Percentiles rank a stretch among this genome's conserved stretches.
phyloP scores from a whole-genome alignment of 2,888 invertebrate genomes.

The Tolmerus cingulatus region DNA sequence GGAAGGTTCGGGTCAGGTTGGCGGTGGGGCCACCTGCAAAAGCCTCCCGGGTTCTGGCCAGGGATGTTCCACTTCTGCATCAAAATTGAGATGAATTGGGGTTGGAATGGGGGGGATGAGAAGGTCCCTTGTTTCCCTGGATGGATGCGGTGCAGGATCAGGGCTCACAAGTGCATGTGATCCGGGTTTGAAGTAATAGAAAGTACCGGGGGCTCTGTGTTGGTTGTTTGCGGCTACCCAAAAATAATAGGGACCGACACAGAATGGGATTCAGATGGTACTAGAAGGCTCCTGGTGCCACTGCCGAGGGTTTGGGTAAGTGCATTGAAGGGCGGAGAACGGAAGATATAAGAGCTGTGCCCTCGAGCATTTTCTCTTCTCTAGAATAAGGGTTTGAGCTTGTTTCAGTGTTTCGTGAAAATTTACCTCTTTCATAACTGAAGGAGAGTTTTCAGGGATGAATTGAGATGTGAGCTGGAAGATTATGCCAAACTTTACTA shows the following conservation, averaged over 20 bases:
- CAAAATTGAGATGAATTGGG: background rate
- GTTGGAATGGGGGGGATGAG: background rate
- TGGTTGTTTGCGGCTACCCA: background rate
- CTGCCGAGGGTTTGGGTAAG: background rate
- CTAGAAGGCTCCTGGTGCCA: background rate
- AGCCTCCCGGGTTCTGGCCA: background rate
- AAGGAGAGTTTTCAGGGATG: background rate
- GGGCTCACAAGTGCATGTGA: background rate
- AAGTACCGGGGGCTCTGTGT: background rate
- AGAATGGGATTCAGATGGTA: background rate
- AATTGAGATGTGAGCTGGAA: background rate
- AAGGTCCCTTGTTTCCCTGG: background rate
- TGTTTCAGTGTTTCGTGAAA: background rate
- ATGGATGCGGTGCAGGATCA: background rate
- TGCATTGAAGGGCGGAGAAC: background rate
- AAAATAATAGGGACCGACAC: conserved; percentile 21
- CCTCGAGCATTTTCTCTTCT: background rate
- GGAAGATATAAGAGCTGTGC: background rate
- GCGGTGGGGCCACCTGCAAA: background rate
- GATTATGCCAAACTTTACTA: background rate
- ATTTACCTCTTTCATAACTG: background rate
- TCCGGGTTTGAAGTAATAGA: conserved; percentile 13
- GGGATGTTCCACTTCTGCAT: background rate
- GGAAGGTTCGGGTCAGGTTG: background rate
- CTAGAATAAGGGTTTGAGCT: background rate